A percentile compares a stretch with the other conserved stretches of the same genome.
These are phyloP conservation scores for Melieria picta DNA, from an alignment of 2,888 invertebrate genomes.

Conservation along the genomic window DNA sequence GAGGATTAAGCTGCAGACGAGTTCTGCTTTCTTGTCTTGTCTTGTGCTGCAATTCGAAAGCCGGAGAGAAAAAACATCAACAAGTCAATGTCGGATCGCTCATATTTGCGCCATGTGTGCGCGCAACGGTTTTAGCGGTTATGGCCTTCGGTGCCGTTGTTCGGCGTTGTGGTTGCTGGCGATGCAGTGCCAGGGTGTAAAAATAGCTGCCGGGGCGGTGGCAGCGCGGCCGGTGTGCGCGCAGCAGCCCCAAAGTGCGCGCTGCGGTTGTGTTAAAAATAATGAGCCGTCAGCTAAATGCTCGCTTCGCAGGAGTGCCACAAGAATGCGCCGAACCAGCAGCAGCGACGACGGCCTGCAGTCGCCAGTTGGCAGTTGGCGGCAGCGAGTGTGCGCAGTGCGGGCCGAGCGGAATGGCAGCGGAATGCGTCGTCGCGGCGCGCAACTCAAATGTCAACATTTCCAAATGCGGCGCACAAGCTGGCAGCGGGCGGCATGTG, in stretches of 20 bases:
- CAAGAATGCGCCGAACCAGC: constrained; percentile 49
- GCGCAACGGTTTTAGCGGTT: constrained; percentile 35
- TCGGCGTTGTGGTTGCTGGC: background rate
- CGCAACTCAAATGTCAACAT: constrained; percentile 24
- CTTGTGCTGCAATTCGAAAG: too few relatives aligned
- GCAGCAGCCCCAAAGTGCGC: constrained; percentile 19
- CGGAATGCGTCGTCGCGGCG: constrained; percentile 1
- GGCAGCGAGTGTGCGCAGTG: background rate
- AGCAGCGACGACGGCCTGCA: constrained; percentile 8
- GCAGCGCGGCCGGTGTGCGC: background rate
- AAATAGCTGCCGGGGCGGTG: constrained; percentile 19
- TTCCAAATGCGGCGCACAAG: constrained; percentile 13
- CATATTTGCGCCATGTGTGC: constrained; percentile 42
- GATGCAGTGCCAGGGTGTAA: constrained; percentile 4
- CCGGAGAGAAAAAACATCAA: too few relatives aligned
- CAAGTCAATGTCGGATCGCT: background rate
- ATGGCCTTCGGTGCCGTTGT: constrained; percentile 17
- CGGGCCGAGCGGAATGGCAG: background rate
- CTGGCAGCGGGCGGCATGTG: constrained; percentile 17
- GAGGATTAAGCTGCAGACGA: too few relatives aligned
- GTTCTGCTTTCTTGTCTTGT: too few relatives aligned
- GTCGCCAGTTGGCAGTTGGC: background rate
- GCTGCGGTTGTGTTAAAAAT: constrained; percentile 45
- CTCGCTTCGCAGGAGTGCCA: constrained; percentile 58
- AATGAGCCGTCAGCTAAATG: constrained; percentile 38